Conservation (phyloP, 2,888 invertebrate species). For the Athalia circularis region DNA sequence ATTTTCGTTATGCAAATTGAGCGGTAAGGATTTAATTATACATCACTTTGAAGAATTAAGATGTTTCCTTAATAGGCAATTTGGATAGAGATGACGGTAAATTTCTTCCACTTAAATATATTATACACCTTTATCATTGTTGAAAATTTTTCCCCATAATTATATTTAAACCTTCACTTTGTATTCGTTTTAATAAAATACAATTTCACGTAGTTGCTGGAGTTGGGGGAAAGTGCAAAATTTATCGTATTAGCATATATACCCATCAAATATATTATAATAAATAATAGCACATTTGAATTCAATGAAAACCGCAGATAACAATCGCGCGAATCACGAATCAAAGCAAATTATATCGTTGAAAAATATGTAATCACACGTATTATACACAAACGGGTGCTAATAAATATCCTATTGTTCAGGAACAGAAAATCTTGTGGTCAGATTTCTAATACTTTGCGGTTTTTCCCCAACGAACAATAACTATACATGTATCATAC, state of each 20-base stretch:
- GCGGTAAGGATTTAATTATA: no score
- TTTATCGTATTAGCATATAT: not conserved
- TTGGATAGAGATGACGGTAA: no score
- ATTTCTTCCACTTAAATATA: no score
- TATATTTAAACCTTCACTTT: no score
- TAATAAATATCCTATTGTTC: conserved; percentile 40
- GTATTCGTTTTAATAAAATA: no score
- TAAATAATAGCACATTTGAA: conserved; percentile 4
- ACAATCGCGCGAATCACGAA: conserved; percentile 13
- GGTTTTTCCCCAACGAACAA: conserved; percentile 1
- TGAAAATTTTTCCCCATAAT: no score
- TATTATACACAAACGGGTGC: conserved; percentile 25
- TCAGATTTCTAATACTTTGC: conserved; percentile 33
- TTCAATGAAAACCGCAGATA: conserved; percentile 23
- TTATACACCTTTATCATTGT: no score
- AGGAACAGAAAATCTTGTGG: conserved; percentile 22
- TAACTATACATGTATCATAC: not conserved
- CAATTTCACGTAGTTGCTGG: no score
- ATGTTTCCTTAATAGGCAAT: no score
- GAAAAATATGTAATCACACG: conserved; percentile 34
- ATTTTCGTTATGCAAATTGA: no score
- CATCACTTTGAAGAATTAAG: no score
- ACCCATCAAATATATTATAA: not conserved
- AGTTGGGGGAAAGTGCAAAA: no score
- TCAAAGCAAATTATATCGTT: conserved; percentile 6